Evolutionary conservation across 2,888 invertebrate genomes (phyloP).

Genomic region (Drosophila quinaria): DNA sequence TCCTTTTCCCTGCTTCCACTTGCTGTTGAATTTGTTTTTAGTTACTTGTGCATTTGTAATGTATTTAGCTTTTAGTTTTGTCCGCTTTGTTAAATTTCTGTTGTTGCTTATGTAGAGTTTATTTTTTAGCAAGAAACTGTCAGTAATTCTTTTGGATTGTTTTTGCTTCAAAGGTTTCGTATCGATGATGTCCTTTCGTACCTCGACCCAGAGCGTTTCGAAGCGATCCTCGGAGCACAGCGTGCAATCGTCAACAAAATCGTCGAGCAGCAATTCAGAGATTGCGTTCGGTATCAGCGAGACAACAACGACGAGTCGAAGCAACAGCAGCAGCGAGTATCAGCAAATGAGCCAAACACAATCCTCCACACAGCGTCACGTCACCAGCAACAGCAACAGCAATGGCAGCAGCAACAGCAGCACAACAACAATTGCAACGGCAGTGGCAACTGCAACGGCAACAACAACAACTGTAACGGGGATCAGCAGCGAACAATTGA

Average conservation of each 20-base stretch:
- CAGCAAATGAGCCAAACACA: constrained; percentile 62
- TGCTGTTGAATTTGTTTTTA: neutral
- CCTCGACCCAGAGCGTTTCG: constrained; percentile 88
- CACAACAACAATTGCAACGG: constrained; percentile 28
- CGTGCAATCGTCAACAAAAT: constrained; percentile 83
- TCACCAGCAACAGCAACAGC: constrained; percentile 39
- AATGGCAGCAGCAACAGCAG: constrained; percentile 20
- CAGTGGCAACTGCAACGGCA: constrained; percentile 18
- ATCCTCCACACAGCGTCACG: constrained; percentile 60
- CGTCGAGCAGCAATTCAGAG: constrained; percentile 82
- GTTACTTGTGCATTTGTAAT: constrained; percentile 4
- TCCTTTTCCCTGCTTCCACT: neutral
- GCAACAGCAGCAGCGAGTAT: constrained; percentile 51
- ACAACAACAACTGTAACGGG: constrained; percentile 22
- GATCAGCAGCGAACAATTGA: constrained; percentile 26
- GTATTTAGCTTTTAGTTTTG: constrained; percentile 6
- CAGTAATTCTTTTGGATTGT: neutral
- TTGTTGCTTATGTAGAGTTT: neutral
- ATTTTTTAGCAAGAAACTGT: too few relatives aligned
- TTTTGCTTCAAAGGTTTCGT: constrained; percentile 86
- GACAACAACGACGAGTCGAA: constrained; percentile 48
- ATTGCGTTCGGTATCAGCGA: constrained; percentile 76
- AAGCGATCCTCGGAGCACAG: constrained; percentile 88
- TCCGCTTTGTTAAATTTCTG: neutral
- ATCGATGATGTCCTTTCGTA: constrained; percentile 88